Percentiles rank a stretch among this genome's conserved stretches.
Evolutionary conservation across 2,888 invertebrate genomes (phyloP).

Genomic region (Hyposoter dolosus): DNA sequence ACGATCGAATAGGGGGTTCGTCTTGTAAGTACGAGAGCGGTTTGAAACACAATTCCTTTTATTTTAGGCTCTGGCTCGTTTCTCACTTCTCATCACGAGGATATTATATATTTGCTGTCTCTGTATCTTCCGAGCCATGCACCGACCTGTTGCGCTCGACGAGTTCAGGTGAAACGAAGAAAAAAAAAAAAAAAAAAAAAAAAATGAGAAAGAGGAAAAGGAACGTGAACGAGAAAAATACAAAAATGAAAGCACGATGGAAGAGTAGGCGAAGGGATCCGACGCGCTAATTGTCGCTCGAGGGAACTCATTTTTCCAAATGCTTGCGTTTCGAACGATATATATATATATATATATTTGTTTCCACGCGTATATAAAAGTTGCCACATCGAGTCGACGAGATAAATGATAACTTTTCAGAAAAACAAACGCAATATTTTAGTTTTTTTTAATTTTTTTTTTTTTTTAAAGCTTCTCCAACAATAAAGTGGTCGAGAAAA

Average conservation of each 20-base stretch:
- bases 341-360: slow-evolving; percentile 2
- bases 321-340: slow-evolving; percentile 34
- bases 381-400: no score
- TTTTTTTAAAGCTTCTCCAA: no score
- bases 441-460: no score
- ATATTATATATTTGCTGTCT: slow-evolving; percentile 40
- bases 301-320: slow-evolving; percentile 79
- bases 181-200: slow-evolving; percentile 30
- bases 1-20: slow-evolving; percentile 74
- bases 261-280: slow-evolving; percentile 64
- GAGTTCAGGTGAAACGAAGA: slow-evolving; percentile 56
- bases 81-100: slow-evolving; percentile 57
- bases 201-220: no score
- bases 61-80: slow-evolving; percentile 39
- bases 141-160: slow-evolving; percentile 72
- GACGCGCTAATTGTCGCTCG: slow-evolving; percentile 79
- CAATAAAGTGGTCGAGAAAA: no score
- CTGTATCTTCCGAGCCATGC: slow-evolving; percentile 63
- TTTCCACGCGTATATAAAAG: neutral
- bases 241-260: slow-evolving; percentile 36
- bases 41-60: slow-evolving; percentile 41
- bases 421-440: no score
- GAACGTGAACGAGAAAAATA: slow-evolving; percentile 24
- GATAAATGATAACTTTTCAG: no score
- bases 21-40: slow-evolving; percentile 51